Conservation (phyloP, 2,113 vertebrate species). For the Geococcyx californianus region DNA sequence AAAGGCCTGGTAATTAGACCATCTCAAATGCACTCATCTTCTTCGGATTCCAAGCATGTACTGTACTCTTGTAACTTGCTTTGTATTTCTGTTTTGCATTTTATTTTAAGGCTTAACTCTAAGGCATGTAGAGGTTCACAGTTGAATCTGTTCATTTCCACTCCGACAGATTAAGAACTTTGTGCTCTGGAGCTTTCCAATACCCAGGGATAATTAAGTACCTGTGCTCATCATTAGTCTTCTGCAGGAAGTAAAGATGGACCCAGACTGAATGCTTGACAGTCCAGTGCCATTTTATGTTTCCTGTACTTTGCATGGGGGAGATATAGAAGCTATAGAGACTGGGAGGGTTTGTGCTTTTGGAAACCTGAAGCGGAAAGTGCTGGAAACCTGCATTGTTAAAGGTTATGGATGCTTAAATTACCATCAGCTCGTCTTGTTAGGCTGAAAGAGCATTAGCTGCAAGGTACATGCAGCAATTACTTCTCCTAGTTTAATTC, state of each 20-base stretch:
- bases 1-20: not conserved
- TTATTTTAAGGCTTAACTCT: not conserved
- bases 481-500: not conserved
- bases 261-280: not conserved
- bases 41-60: not conserved
- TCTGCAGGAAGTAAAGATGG: not conserved
- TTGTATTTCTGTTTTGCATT: not conserved
- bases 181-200: not conserved
- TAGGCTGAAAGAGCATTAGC: not conserved
- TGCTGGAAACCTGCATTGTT: not conserved
- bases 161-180: not conserved
- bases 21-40: not conserved
- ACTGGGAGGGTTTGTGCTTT: fast-evolving
- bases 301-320: not conserved
- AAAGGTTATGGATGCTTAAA: not conserved
- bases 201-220: fast-evolving
- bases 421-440: not conserved
- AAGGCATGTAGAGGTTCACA: not conserved
- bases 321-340: not conserved
- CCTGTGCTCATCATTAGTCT: not conserved
- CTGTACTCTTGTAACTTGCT: not conserved
- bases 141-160: not conserved
- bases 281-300: not conserved
- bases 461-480: not conserved
- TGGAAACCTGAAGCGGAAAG: not conserved